phyloP scores from a whole-genome alignment of 2,888 invertebrate genomes.

The Habrosyne pyritoides region DNA sequence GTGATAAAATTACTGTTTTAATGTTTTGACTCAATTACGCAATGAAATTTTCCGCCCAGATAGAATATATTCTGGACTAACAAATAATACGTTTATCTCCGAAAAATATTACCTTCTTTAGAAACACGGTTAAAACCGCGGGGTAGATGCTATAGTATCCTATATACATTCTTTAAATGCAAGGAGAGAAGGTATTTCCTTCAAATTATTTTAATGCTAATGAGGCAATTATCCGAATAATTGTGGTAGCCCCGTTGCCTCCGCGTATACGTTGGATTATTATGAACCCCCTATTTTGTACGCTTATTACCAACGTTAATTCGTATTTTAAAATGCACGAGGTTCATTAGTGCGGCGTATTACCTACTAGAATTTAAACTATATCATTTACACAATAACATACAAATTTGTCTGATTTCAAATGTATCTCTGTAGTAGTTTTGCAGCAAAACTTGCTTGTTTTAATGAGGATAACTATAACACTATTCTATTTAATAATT shows the following conservation, averaged over 20 bases:
- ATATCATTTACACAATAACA: background rate
- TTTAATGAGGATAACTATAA: no score
- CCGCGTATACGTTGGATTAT: slow-evolving; percentile 30
- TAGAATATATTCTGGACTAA: no score
- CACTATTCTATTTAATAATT: no score
- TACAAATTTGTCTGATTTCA: no score
- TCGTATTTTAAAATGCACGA: slow-evolving; percentile 38
- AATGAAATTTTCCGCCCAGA: no score
- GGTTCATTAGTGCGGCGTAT: slow-evolving; percentile 22
- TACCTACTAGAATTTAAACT: slow-evolving; percentile 1
- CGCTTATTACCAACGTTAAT: slow-evolving; percentile 37
- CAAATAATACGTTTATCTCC: no score
- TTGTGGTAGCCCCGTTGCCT: slow-evolving; percentile 26
- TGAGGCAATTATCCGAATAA: slow-evolving; percentile 40
- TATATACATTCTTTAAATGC: slow-evolving; percentile 4
- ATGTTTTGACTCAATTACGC: no score
- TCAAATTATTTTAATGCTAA: slow-evolving; percentile 36
- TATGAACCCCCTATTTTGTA: slow-evolving; percentile 38
- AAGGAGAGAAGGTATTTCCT: slow-evolving; percentile 21
- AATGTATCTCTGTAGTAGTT: no score
- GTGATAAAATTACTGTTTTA: no score
- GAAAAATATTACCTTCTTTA: no score
- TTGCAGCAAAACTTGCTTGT: background rate
- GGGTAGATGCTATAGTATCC: no score
- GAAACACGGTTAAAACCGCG: no score